A percentile compares a stretch with the other conserved stretches of the same genome.
Evolutionary conservation across 2,797 vertebrate genomes (phyloP).

Genomic region (Pseudochirops cupreus): DNA sequence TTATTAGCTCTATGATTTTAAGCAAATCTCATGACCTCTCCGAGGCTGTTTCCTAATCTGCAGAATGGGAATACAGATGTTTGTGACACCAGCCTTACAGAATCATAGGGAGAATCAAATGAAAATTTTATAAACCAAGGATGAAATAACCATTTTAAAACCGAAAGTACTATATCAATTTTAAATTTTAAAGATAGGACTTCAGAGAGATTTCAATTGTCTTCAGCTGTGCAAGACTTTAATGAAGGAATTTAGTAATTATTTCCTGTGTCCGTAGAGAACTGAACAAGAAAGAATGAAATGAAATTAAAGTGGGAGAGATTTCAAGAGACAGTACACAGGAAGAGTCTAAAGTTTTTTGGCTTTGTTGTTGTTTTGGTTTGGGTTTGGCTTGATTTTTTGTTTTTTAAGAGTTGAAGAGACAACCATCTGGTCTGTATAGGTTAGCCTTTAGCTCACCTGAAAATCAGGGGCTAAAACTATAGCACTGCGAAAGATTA

Average conservation of each 20-base stretch:
- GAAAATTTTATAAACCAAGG: neutral
- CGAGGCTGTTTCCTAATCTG: neutral
- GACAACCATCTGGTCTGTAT: neutral
- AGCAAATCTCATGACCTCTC: neutral
- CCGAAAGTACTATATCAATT: neutral
- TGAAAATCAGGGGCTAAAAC: neutral
- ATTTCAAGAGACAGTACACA: neutral
- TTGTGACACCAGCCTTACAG: neutral
- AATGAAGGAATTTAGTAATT: neutral
- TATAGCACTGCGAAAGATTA: neutral
- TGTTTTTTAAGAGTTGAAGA: neutral
- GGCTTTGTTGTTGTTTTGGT: too few relatives aligned
- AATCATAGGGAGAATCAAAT: neutral
- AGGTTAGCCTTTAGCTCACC: neutral
- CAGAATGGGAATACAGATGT: neutral
- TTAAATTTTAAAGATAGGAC: neutral
- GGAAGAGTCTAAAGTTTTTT: neutral
- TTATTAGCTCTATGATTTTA: neutral
- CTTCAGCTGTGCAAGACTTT: neutral
- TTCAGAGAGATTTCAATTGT: neutral
- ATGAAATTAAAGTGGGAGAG: neutral
- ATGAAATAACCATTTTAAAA: neutral
- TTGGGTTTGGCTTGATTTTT: neutral
- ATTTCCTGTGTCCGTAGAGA: neutral
- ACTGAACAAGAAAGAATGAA: neutral